These are phyloP conservation scores for Hetaerina titia DNA, from an alignment of 2,888 invertebrate genomes.

Conservation along the genomic window DNA sequence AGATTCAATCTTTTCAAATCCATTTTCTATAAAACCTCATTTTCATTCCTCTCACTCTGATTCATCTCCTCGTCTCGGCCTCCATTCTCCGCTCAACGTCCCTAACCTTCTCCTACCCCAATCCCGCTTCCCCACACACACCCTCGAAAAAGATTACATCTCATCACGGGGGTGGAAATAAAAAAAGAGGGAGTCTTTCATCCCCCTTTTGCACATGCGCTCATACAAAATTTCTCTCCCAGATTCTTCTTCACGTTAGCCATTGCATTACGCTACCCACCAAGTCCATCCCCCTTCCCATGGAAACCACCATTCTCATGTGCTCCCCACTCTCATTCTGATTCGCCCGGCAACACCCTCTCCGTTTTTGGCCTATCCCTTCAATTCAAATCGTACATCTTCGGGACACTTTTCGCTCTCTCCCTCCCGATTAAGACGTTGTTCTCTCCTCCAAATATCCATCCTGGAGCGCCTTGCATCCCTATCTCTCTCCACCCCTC, in stretches of 20 bases:
- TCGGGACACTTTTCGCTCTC: neutral
- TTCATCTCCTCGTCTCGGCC: neutral
- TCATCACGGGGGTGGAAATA: neutral
- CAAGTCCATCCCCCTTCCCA: no score
- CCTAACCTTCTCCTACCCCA: neutral
- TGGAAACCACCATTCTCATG: no score
- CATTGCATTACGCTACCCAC: neutral
- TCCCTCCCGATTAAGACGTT: slow-evolving; percentile 27
- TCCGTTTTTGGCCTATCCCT: neutral
- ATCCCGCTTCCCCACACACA: neutral
- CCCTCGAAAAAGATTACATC: slow-evolving; percentile 10
- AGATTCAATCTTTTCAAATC: slow-evolving; percentile 23
- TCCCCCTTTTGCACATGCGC: neutral
- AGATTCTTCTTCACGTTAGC: neutral
- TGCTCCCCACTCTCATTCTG: neutral
- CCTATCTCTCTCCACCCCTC: neutral
- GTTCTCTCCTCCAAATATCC: neutral
- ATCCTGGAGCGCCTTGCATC: neutral
- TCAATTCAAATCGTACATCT: slow-evolving; percentile 30
- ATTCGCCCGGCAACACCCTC: neutral
- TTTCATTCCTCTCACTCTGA: slow-evolving; percentile 27
- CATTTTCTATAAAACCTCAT: slow-evolving; percentile 37
- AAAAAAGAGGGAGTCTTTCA: slow-evolving; percentile 13
- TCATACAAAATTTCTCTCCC: neutral
- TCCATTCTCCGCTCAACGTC: neutral